Percentiles rank a stretch among this genome's conserved stretches.
Conservation (phyloP, 2,888 invertebrate species). For the Rotaria socialis region DNA sequence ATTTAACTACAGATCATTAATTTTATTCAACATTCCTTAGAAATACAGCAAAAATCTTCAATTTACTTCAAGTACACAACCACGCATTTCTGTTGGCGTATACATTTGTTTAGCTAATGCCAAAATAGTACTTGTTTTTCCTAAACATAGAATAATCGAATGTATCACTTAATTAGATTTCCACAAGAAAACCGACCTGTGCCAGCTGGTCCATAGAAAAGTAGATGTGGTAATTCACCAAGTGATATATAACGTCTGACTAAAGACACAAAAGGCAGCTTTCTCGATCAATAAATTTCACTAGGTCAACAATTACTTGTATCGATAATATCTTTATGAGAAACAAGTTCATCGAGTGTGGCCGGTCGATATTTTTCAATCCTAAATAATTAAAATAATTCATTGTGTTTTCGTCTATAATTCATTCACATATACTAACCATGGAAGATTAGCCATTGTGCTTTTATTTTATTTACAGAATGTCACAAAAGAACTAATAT, state of each 20-base stretch:
- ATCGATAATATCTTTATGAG: constrained; percentile 89
- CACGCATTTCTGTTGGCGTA: constrained; percentile 76
- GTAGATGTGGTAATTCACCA: constrained; percentile 84
- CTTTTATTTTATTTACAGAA: background rate
- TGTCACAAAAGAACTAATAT: background rate
- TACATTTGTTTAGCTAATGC: constrained; percentile 90
- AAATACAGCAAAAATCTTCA: background rate
- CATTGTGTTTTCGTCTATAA: background rate
- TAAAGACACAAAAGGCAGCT: constrained; percentile 50
- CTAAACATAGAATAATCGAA: background rate
- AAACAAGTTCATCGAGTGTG: constrained; percentile 83
- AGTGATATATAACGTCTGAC: constrained; percentile 71
- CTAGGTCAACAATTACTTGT: constrained; percentile 73
- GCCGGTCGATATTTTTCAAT: constrained; percentile 96
- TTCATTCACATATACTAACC: background rate
- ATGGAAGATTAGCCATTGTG: background rate
- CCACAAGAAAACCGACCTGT: constrained; percentile 64
- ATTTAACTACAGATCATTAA: constrained; percentile 69
- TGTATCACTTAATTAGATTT: background rate
- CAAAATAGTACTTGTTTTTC: constrained; percentile 89
- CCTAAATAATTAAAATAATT: constrained; percentile 61
- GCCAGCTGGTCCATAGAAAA: constrained; percentile 96
- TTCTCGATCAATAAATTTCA: background rate
- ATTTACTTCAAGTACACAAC: constrained; percentile 73
- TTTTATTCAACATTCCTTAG: background rate